These are phyloP conservation scores for Hylaeus volcanicus DNA, from an alignment of 1,140 invertebrate genomes.

Conservation along the genomic window DNA sequence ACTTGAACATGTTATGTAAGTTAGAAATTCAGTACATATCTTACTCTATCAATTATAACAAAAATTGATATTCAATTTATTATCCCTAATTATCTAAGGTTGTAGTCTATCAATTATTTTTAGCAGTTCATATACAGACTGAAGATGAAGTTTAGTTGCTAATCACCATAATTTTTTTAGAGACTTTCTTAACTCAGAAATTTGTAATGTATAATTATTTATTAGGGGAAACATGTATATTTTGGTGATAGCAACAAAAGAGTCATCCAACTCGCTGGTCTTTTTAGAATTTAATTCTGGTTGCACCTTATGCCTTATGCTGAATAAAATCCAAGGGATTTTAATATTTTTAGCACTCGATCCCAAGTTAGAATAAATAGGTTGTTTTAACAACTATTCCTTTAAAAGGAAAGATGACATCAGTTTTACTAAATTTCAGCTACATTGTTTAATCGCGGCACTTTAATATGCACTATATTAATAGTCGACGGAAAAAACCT, in stretches of 20 bases:
- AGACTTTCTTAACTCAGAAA: slow-evolving; percentile 52
- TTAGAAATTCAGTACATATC: neutral
- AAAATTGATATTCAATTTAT: neutral
- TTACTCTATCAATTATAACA: too few species aligned
- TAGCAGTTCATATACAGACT: slow-evolving; percentile 22
- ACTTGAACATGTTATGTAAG: neutral
- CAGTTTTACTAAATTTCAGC: neutral
- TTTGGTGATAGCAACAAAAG: neutral
- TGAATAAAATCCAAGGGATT: neutral
- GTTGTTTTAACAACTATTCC: neutral
- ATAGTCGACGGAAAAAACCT: neutral
- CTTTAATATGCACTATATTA: neutral
- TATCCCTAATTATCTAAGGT: neutral
- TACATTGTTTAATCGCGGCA: neutral
- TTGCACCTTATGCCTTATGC: slow-evolving; percentile 46
- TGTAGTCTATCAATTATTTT: neutral
- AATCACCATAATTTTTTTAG: slow-evolving; percentile 48
- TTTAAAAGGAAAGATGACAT: slow-evolving; percentile 6
- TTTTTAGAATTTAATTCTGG: slow-evolving; percentile 19
- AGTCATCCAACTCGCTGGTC: neutral
- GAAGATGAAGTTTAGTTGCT: slow-evolving; percentile 47
- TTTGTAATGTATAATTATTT: slow-evolving; percentile 49
- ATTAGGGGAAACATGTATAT: neutral
- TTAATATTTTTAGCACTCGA: neutral
- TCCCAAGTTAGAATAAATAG: neutral